Conservation (phyloP, 2,797 vertebrate genomes). For the Podarcis lilfordi region DNA sequence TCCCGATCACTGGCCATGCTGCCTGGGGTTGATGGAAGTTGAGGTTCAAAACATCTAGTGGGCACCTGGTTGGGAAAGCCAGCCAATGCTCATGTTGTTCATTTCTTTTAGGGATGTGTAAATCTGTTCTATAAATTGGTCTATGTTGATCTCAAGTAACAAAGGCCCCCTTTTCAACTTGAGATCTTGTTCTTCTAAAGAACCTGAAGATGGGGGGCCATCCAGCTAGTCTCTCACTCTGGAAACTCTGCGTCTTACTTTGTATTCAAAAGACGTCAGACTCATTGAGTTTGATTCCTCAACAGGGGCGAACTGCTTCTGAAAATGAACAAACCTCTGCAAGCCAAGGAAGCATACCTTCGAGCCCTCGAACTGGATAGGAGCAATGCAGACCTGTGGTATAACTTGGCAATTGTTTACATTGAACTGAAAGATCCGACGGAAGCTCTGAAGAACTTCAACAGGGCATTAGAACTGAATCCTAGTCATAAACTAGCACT, state of each 20-base stretch:
- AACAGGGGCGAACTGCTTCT: constrained; percentile 93
- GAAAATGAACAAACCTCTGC: constrained; percentile 97
- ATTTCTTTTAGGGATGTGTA: not conserved
- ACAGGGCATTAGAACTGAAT: constrained; percentile 92
- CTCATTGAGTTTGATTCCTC: constrained; percentile 45
- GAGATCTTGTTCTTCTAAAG: not conserved
- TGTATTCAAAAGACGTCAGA: too few species aligned
- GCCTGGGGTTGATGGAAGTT: not conserved
- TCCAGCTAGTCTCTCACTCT: not conserved
- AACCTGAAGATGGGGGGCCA: not conserved
- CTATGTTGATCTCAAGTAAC: not conserved
- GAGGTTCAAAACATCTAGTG: not conserved
- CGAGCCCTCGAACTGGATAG: constrained; percentile 91
- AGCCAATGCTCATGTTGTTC: not conserved
- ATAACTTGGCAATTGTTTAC: constrained; percentile 97
- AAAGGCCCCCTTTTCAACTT: not conserved
- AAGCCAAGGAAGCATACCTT: constrained; percentile 95
- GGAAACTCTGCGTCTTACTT: not conserved
- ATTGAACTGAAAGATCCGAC: constrained; percentile 96
- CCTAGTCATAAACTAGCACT: constrained; percentile 92
- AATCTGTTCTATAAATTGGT: not conserved
- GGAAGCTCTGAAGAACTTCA: constrained; percentile 95
- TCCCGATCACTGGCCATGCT: not conserved
- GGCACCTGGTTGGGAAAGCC: not conserved
- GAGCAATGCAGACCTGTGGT: constrained; percentile 96